Evolutionary conservation across 2,888 invertebrate species (phyloP).

Genomic region (Catotricha subobsoleta): DNA sequence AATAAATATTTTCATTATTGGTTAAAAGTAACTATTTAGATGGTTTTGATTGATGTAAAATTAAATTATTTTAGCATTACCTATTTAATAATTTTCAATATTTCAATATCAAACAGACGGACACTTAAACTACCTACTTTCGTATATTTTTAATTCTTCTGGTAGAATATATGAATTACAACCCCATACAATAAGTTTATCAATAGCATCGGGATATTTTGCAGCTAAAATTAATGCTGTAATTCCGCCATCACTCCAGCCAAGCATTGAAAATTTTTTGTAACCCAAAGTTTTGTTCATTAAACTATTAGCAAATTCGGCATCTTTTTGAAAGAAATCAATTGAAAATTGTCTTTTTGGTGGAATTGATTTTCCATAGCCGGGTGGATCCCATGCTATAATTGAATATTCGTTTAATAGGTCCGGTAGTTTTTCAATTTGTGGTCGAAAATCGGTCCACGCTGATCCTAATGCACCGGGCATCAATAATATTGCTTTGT

Average conservation of each 20-base stretch:
- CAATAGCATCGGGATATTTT: slow-evolving; percentile 42
- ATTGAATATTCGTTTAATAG: slow-evolving; percentile 22
- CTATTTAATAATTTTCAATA: too few species aligned
- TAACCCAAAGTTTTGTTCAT: slow-evolving; percentile 53
- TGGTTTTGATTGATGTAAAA: too few species aligned
- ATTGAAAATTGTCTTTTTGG: slow-evolving; percentile 50
- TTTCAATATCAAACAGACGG: too few species aligned
- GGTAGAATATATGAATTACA: slow-evolving; percentile 55
- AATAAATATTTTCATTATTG: not conserved
- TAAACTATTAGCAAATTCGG: slow-evolving; percentile 45
- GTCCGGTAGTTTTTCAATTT: slow-evolving; percentile 40
- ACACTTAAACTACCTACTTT: slow-evolving; percentile 39
- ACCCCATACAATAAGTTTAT: slow-evolving; percentile 62
- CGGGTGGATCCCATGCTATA: slow-evolving; percentile 67
- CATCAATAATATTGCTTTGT: slow-evolving; percentile 41
- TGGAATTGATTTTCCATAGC: slow-evolving; percentile 69
- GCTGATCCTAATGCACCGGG: slow-evolving; percentile 69
- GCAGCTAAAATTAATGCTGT: slow-evolving; percentile 60
- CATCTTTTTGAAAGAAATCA: slow-evolving; percentile 59
- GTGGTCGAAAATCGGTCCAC: slow-evolving; percentile 68
- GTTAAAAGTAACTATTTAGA: too few species aligned
- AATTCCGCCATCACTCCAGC: slow-evolving; percentile 84
- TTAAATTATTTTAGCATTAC: too few species aligned
- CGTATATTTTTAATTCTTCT: slow-evolving; percentile 42
- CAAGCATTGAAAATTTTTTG: slow-evolving; percentile 54